Evolutionary conservation across 2,888 invertebrate species (phyloP).

Genomic region (Tupiocoris notatus): DNA sequence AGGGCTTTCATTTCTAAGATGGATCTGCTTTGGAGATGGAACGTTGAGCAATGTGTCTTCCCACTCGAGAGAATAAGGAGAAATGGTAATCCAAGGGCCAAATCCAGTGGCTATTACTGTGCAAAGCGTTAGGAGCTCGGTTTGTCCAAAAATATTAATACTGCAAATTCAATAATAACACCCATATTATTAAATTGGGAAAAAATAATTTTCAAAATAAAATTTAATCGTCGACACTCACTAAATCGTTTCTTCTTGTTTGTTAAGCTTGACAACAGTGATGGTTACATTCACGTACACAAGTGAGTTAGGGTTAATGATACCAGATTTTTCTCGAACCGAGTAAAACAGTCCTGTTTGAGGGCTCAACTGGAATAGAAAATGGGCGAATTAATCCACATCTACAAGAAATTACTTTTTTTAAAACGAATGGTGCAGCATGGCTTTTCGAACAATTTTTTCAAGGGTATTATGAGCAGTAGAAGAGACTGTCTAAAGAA

Average conservation of each 20-base stretch:
- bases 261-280: background rate
- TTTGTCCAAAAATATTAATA: constrained; percentile 7
- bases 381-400: too few relatives aligned
- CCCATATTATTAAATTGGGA: too few relatives aligned
- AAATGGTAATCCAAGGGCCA: constrained; percentile 15
- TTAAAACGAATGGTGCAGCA: too few relatives aligned
- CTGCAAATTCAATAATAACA: too few relatives aligned
- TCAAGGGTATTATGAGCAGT: too few relatives aligned
- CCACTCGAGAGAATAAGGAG: constrained; percentile 11
- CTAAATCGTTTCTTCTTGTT: background rate
- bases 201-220: too few relatives aligned
- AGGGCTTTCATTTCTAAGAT: constrained; percentile 8
- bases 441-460: too few relatives aligned
- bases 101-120: background rate
- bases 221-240: too few relatives aligned
- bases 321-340: background rate
- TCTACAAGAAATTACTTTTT: too few relatives aligned
- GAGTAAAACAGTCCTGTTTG: constrained; percentile 6
- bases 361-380: background rate
- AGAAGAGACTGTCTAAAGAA: too few relatives aligned
- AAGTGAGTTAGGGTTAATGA: constrained; percentile 10
- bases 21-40: background rate
- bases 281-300: background rate
- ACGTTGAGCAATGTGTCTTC: background rate
- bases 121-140: background rate